Percentiles rank a stretch among this genome's conserved stretches.
These are phyloP conservation scores for Chironomus tepperi DNA, from an alignment of 1,140 invertebrate species.

Conservation along the genomic window DNA sequence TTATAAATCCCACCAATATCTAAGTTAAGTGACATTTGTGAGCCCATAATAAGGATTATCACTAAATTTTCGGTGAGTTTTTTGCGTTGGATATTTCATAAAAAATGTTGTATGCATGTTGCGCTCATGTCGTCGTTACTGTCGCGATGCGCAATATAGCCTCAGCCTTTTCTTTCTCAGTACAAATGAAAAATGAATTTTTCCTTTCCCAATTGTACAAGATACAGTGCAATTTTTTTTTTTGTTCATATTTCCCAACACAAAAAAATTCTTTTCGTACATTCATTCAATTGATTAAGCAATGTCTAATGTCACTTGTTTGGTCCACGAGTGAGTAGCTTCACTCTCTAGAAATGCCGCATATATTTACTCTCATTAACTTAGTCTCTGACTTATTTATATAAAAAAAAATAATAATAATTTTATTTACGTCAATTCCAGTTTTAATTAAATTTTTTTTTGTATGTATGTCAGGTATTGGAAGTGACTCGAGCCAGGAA, in stretches of 20 bases:
- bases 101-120: constrained; percentile 2
- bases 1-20: constrained; percentile 13
- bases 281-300: neutral
- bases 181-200: neutral
- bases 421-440: neutral
- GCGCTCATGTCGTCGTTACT: neutral
- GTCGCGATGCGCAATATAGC: neutral
- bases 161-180: neutral
- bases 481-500: too few species aligned
- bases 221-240: neutral
- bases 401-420: too few species aligned
- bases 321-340: neutral
- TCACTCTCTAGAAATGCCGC: neutral
- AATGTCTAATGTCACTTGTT: neutral
- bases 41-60: neutral
- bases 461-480: neutral
- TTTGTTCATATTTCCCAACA: neutral
- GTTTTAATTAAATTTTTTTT: neutral
- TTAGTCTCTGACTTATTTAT: neutral
- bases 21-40: constrained; percentile 8
- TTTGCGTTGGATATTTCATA: constrained; percentile 13
- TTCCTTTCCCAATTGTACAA: neutral
- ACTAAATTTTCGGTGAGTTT: neutral
- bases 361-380: neutral
- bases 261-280: neutral